phyloP scores from a whole-genome alignment of 2,888 invertebrate genomes.

The Vesta saturnalis region DNA sequence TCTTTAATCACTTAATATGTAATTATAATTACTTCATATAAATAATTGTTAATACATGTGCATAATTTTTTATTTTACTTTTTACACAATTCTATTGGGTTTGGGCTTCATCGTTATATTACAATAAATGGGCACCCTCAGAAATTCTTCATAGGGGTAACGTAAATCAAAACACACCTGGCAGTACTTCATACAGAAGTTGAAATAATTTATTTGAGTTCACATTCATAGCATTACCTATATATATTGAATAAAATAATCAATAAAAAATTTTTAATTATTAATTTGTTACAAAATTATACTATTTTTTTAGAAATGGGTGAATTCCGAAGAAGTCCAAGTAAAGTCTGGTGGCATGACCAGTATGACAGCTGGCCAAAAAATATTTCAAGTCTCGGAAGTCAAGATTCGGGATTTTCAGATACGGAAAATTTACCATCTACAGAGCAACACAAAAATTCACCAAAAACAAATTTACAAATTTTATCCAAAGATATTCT shows the following conservation, averaged over 20 bases:
- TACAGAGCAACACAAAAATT: constrained; percentile 14
- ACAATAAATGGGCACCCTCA: constrained; percentile 15
- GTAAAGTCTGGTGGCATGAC: constrained; percentile 74
- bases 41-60: too few species aligned
- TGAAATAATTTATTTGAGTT: too few species aligned
- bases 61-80: too few species aligned
- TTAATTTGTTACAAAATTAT: not conserved
- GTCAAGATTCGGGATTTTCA: constrained; percentile 84
- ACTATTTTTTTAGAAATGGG: constrained; percentile 61
- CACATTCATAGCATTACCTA: too few species aligned
- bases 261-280: not conserved
- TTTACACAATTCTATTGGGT: too few species aligned
- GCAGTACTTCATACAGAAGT: too few species aligned
- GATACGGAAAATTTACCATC: constrained; percentile 76
- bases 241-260: too few species aligned
- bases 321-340: constrained; percentile 73
- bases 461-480: constrained; percentile 14
- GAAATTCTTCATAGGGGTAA: constrained; percentile 20
- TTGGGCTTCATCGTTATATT: not conserved
- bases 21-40: too few species aligned
- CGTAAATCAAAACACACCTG: constrained; percentile 19
- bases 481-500: constrained; percentile 53
- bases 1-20: too few species aligned
- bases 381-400: constrained; percentile 74
- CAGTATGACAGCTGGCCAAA: constrained; percentile 54